Evolutionary conservation across 2,888 invertebrate genomes (phyloP).

Genomic region (Xanthorhoe designata): DNA sequence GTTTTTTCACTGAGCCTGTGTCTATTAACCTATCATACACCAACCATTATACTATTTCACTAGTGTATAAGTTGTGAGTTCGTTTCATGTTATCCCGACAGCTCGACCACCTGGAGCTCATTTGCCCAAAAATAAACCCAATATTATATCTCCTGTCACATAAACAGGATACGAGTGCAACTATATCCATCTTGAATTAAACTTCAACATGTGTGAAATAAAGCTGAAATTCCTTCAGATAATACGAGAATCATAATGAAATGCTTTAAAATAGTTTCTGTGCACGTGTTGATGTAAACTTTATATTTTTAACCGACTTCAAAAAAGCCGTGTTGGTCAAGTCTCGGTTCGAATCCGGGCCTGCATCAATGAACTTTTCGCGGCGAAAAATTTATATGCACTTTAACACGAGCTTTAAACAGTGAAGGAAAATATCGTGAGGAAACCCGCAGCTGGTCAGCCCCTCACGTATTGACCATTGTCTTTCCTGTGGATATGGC

Average conservation of each 20-base stretch:
- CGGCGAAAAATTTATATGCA: too few species aligned
- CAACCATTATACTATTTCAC: background rate
- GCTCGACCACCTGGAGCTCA: constrained; percentile 11
- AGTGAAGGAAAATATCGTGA: too few species aligned
- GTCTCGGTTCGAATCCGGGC: too few species aligned
- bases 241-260: constrained; percentile 4
- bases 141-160: constrained; percentile 49
- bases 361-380: too few species aligned
- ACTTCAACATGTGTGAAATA: background rate
- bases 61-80: background rate
- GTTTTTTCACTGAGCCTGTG: too few species aligned
- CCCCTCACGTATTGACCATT: too few species aligned
- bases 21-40: too few species aligned
- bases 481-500: too few species aligned
- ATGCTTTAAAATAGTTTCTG: constrained; percentile 11
- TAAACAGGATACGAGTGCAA: constrained; percentile 49
- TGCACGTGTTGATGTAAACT: constrained; percentile 11
- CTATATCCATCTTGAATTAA: constrained; percentile 14
- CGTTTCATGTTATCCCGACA: background rate
- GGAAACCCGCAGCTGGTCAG: too few species aligned
- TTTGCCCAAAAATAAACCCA: constrained; percentile 40
- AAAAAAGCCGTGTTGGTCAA: too few species aligned
- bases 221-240: constrained; percentile 4
- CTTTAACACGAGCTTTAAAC: too few species aligned
- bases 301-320: background rate